A percentile compares a stretch with the other conserved stretches of the same genome.
phyloP scores from a whole-genome alignment of 2,797 vertebrate species.

The Bovichtus variegatus region DNA sequence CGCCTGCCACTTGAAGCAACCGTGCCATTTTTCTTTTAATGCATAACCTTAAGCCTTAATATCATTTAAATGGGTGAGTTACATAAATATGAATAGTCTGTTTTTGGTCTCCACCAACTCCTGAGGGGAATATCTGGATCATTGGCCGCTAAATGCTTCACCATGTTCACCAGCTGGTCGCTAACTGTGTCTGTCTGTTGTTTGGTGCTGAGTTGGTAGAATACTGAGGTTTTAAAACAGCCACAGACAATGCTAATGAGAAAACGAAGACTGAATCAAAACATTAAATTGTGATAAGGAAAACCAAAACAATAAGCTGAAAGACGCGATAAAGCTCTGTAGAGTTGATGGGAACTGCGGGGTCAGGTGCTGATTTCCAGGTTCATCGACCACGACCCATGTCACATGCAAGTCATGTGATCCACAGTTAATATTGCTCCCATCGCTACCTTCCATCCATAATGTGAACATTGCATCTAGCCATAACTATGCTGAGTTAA shows the following conservation, averaged over 20 bases:
- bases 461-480: neutral
- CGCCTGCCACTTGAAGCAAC: too few species aligned
- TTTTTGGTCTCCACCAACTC: neutral
- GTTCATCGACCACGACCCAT: neutral
- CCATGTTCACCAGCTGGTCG: neutral
- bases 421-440: neutral
- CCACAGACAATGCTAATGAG: neutral
- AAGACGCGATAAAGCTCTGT: neutral
- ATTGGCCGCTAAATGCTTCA: neutral
- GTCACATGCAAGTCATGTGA: neutral
- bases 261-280: neutral
- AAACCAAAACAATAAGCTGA: slow-evolving; percentile 4
- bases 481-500: neutral
- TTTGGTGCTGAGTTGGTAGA: neutral
- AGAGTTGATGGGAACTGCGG: neutral
- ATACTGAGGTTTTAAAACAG: neutral
- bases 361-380: slow-evolving; percentile 14
- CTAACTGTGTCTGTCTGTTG: neutral
- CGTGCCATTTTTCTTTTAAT: too few species aligned
- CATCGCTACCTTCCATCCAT: neutral
- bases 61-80: too few species aligned
- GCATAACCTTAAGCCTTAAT: too few species aligned
- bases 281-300: neutral
- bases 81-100: too few species aligned
- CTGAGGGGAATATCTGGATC: neutral